Evolutionary conservation across 2,113 vertebrate species (phyloP).

Genomic region (Progne subis): DNA sequence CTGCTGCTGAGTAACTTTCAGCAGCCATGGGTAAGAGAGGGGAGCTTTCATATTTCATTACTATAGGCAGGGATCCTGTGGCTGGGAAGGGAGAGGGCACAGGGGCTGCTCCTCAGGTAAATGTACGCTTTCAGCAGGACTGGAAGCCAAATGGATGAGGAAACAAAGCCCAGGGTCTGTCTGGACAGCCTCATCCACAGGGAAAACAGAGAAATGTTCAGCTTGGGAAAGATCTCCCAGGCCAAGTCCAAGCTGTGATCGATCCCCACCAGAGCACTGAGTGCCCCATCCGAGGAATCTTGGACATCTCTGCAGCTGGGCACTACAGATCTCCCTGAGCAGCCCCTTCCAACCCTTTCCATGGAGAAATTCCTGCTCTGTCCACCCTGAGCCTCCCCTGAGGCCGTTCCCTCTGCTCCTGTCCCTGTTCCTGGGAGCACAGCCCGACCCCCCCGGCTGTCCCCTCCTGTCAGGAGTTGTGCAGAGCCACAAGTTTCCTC

Average conservation of each 20-base stretch:
- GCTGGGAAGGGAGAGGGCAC: neutral
- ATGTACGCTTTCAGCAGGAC: neutral
- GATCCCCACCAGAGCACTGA: neutral
- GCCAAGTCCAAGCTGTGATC: fast-evolving
- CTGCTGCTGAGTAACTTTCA: slow-evolving; percentile 32
- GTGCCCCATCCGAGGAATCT: too few relatives aligned
- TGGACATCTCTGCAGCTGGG: neutral
- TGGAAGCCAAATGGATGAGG: neutral
- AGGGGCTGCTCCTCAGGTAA: neutral
- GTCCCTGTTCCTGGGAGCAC: neutral
- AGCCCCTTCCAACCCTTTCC: neutral
- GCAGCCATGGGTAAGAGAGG: slow-evolving; percentile 57
- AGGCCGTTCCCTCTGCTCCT: neutral
- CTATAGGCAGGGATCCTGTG: neutral
- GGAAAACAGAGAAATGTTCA: too few relatives aligned
- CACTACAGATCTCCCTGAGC: fast-evolving
- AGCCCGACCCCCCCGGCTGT: neutral
- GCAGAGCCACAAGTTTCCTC: neutral
- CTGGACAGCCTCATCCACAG: neutral
- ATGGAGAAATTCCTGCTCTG: fast-evolving
- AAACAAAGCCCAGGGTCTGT: neutral
- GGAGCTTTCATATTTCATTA: slow-evolving; percentile 41
- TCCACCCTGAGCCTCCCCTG: neutral
- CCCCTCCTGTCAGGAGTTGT: neutral
- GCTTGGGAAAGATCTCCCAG: neutral